A percentile compares a stretch with the other conserved stretches of the same genome.
These are phyloP conservation scores for Aurelia coerulea DNA, from an alignment of 30 jellyfish, hydroid and myxozoan genomes.

Conservation along the genomic window DNA sequence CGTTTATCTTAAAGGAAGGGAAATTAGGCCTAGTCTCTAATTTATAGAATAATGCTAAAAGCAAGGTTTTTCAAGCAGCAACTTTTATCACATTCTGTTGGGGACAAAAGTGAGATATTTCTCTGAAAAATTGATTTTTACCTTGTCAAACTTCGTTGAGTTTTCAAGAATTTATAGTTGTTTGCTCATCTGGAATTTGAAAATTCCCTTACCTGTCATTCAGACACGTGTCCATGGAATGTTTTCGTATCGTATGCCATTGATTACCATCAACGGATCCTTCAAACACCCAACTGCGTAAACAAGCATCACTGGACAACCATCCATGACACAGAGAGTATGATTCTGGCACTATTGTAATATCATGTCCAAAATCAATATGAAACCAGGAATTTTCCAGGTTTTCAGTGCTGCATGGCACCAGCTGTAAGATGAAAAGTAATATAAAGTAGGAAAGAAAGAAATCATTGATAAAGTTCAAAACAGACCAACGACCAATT, in stretches of 20 bases:
- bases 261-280: constrained; percentile 73
- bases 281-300: constrained; percentile 79
- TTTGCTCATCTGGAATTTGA: too few relatives aligned
- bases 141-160: too few relatives aligned
- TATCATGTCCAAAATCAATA: constrained; percentile 66
- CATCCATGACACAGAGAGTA: constrained; percentile 83
- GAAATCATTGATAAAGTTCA: background rate
- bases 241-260: constrained; percentile 67
- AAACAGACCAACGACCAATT: too few relatives aligned
- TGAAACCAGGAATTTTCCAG: constrained; percentile 76
- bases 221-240: constrained; percentile 64
- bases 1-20: too few relatives aligned
- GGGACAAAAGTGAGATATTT: too few relatives aligned
- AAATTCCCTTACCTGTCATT: constrained; percentile 43
- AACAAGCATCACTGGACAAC: constrained; percentile 67
- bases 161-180: too few relatives aligned
- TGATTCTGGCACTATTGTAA: constrained; percentile 47
- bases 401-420: constrained; percentile 81
- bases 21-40: too few relatives aligned
- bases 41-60: too few relatives aligned
- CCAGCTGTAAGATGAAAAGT: constrained; percentile 32
- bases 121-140: too few relatives aligned
- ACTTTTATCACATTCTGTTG: too few relatives aligned
- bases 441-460: background rate
- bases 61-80: too few relatives aligned